phyloP scores from a whole-genome alignment of 2,113 vertebrate species.

The Mirza zaza region DNA sequence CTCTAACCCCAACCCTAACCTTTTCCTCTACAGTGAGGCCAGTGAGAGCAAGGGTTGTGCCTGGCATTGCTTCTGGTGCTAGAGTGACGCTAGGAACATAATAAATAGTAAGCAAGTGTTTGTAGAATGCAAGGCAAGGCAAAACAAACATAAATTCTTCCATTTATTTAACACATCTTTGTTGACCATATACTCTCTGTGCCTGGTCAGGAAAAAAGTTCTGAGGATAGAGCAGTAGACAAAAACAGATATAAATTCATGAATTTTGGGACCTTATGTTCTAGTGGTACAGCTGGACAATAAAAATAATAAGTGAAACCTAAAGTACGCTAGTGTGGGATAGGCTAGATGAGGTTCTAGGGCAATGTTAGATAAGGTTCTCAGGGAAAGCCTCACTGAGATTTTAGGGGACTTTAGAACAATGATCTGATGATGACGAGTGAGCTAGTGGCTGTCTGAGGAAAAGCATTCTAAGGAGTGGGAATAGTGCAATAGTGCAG shows the following conservation, averaged over 20 bases:
- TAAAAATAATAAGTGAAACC: background rate
- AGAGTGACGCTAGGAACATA: background rate
- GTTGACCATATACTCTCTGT: background rate
- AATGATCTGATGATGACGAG: background rate
- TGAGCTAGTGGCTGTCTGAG: accelerated
- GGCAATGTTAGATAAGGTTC: background rate
- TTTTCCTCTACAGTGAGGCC: background rate
- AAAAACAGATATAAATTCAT: background rate
- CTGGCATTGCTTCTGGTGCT: background rate
- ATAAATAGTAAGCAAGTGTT: background rate
- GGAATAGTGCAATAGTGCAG: background rate
- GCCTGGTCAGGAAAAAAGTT: background rate
- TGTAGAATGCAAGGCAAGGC: background rate
- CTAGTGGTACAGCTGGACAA: background rate
- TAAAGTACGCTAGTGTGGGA: background rate
- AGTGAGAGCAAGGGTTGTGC: background rate
- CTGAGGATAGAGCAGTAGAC: background rate
- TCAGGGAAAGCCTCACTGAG: background rate
- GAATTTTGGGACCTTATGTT: background rate
- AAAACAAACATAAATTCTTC: background rate
- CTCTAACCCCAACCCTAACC: background rate
- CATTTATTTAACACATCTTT: background rate
- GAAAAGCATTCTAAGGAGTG: background rate
- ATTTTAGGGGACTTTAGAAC: background rate
- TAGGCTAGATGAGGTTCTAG: background rate